Percentiles rank a stretch among this genome's conserved stretches.
Evolutionary conservation across 2,888 invertebrate species (phyloP).

Genomic region (Encarsia formosa): DNA sequence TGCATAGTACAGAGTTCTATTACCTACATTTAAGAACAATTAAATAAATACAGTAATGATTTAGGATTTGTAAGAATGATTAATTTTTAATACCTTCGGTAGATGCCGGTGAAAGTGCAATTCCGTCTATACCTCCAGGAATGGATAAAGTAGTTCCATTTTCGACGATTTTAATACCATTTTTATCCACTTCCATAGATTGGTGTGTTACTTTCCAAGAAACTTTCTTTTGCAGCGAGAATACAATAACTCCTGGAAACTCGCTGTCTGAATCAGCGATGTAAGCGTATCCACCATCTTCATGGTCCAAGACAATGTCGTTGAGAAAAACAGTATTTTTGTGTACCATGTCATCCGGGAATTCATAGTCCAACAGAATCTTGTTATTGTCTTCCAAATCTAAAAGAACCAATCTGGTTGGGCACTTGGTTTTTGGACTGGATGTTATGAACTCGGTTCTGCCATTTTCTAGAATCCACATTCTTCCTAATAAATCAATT

Average conservation of each 20-base stretch:
- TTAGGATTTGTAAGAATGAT: background rate
- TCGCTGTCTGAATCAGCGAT: conserved; percentile 66
- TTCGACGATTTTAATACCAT: too few species aligned
- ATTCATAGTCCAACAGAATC: conserved; percentile 55
- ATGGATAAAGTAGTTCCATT: too few species aligned
- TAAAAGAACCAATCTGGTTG: conserved; percentile 65
- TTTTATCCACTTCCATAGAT: conserved; percentile 65
- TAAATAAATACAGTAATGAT: too few species aligned
- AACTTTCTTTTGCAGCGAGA: conserved; percentile 60
- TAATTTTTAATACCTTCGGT: conserved; percentile 5
- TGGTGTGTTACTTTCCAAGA: conserved; percentile 69
- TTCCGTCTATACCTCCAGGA: too few species aligned
- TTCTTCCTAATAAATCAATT: conserved; percentile 63
- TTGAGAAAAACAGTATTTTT: conserved; percentile 62
- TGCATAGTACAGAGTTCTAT: too few species aligned
- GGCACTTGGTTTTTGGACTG: conserved; percentile 55
- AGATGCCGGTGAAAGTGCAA: conserved; percentile 54
- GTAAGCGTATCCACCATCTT: conserved; percentile 65
- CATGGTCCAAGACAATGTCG: conserved; percentile 69
- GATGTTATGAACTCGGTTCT: conserved; percentile 61
- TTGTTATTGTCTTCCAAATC: too few species aligned
- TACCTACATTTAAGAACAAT: too few species aligned
- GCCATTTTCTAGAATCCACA: conserved; percentile 55
- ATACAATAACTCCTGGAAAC: conserved; percentile 71
- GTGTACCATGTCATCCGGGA: conserved; percentile 60